Base-by-base conservation (phyloP, 2,888 invertebrate genomes). In the Eupsilia transversa region DNA sequence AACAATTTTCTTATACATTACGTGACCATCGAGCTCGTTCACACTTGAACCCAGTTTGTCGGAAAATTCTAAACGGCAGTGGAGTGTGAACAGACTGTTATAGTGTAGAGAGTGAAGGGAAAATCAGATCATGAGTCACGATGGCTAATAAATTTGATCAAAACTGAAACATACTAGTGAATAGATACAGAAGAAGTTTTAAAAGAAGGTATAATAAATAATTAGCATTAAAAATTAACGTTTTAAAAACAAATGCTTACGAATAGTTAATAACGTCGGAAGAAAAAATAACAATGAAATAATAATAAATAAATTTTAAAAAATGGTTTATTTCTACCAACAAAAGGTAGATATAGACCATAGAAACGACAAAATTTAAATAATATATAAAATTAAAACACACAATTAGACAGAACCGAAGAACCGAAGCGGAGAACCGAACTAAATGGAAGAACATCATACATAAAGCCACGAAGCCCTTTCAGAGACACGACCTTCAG, bases 51-150 rank as follows among this genome's bases (percentile, higher is more conserved):
- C 17, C 27, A 35, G 35, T 66, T 61, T 56, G 12, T n/a, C 12
- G 30, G 9, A 71, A 71, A 46, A 59, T 64, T 17, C 46, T 20
- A 46, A 17, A 77, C 30, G 41, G 5, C 30, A 61, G 3, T 61
- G 41, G 12, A 72, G n/a, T 67, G 52, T 27, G 9, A 20, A 41
- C 6, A 30, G 1, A 46, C 27, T 54, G n/a, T 38, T 54, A 54
- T 17, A 60, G 20, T 52, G 43, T 12, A 67, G 17, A 9, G 17
- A 9, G 2, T 5, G 14, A 38, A 74, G 12, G 33, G 4, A 17
- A 54, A n/a, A 30, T 43, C 4, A 38, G 35, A 61, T 33, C 3
- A 52, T 27, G 12, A 49, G 23, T 33, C 14, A 56, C 20, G 33
- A 33, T 4, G 10, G n/a, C 12, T 30, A 35, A 3, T 43, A 23